Percentiles rank a stretch among this genome's conserved stretches.
phyloP scores from a whole-genome alignment of 2,113 vertebrate species.

The Callorhinus ursinus region DNA sequence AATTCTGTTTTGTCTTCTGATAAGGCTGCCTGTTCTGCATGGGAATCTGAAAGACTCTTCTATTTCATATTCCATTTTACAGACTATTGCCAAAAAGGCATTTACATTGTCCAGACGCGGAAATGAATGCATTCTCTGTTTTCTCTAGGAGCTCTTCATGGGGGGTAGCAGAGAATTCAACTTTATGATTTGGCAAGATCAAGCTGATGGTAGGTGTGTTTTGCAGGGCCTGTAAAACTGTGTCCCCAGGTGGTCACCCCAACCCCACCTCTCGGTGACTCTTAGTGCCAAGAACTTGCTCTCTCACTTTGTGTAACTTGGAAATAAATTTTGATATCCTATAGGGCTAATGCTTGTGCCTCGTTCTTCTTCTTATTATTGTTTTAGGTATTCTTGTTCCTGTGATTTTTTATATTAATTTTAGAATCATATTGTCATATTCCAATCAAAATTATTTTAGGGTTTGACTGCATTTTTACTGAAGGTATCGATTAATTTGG shows the following conservation, averaged over 20 bases:
- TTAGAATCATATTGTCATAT: constrained; percentile 42
- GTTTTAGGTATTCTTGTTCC: background rate
- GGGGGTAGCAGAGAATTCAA: background rate
- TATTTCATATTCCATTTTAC: background rate
- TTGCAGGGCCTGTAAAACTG: background rate
- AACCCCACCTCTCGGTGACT: background rate
- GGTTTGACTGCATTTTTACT: background rate
- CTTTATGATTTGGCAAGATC: background rate
- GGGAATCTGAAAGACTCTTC: constrained; percentile 27
- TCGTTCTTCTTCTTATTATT: constrained; percentile 32
- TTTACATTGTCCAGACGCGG: background rate
- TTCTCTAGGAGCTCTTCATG: background rate
- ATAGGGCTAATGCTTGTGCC: background rate
- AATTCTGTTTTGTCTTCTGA: constrained; percentile 15
- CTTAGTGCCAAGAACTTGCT: background rate
- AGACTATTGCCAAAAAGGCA: background rate
- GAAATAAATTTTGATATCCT: background rate
- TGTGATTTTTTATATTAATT: constrained; percentile 12
- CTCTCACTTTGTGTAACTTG: background rate
- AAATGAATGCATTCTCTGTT: background rate
- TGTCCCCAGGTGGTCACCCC: background rate
- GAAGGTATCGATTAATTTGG: background rate
- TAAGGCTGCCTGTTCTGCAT: background rate
- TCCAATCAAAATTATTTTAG: background rate
- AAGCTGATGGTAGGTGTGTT: background rate